Base-by-base conservation (phyloP, 2,113 vertebrate genomes). In the Barbus barbus region DNA sequence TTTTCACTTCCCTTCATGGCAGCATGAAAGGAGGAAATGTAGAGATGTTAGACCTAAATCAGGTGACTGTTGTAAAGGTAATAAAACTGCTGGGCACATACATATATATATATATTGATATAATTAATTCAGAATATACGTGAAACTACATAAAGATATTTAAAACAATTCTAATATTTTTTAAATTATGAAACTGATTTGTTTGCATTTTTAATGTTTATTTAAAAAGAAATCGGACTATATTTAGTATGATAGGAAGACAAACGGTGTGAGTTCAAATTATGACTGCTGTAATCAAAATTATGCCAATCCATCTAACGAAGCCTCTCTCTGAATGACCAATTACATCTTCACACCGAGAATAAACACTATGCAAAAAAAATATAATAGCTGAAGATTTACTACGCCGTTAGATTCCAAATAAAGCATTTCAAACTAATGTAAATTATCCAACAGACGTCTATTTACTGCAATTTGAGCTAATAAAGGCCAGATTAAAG, bases 1-100 rank as follows among this genome's bases (percentile, higher is more conserved):
- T 95, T 95, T 91, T 95, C 94, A 86, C 92, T 95, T 91, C 93
- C 94, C 94, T 95, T 94, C 90, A 88, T 83, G 93, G 90, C 81
- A 90, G 93, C 93, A 92, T 71, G 80, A 82, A 86, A 91, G 81
- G 93, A 84, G 91, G 88, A 72, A 88, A 86, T 31, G 87, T 81
- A 91, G 82, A 91, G 33, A 91, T 48, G 87, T 91, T 90, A 93
- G 85, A 91, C 78, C 86, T 38, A 72, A 53, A 33, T 83, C 22
- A 86, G 51, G 51, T 72, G n/a, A 24, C 36, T n/a, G n/a, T n/a
- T n/a, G n/a, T n/a, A n/a, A n/a, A n/a, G n/a, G n/a, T n/a, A n/a
- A n/a, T n/a, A n/a, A n/a, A n/a, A n/a, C n/a, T n/a, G n/a, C n/a
- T n/a, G n/a, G n/a, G n/a, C n/a, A n/a, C n/a, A n/a, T n/a, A n/a